Conservation (phyloP, 2,113 vertebrate genomes). For the Anas platyrhynchos region DNA sequence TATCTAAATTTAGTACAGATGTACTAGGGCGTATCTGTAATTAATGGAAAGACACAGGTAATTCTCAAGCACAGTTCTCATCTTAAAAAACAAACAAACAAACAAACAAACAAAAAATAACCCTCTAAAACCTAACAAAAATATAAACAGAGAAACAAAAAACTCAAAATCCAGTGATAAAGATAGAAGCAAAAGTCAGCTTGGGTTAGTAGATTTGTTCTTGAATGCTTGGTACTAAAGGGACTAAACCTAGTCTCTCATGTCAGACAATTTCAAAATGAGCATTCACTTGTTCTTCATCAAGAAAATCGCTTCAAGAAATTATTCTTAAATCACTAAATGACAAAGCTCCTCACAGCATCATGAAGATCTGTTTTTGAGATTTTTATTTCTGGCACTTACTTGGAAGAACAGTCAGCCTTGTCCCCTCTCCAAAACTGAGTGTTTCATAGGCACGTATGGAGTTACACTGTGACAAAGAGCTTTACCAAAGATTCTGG, state of each 20-base stretch:
- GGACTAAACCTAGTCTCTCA: background rate
- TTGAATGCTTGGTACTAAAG: background rate
- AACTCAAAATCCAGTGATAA: background rate
- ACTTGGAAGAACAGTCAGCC: conserved; percentile 21
- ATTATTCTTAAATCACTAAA: background rate
- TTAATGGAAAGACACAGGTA: background rate
- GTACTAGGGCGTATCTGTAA: background rate
- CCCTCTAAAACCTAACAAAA: background rate
- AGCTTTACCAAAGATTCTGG: conserved; percentile 9
- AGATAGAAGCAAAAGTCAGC: background rate
- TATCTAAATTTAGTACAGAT: background rate
- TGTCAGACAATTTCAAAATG: background rate
- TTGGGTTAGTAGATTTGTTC: background rate
- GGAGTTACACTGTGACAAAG: background rate
- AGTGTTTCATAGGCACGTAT: fast-evolving
- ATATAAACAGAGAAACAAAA: background rate
- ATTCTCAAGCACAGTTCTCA: background rate
- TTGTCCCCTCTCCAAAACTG: conserved; percentile 5
- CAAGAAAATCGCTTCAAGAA: background rate
- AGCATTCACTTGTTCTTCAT: background rate
- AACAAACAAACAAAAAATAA: background rate
- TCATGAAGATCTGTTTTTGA: background rate
- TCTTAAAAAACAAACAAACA: background rate
- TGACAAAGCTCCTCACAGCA: background rate
- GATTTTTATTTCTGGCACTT: background rate